phyloP scores from a whole-genome alignment of 2,113 vertebrate species.

The Ophiodon elongatus region DNA sequence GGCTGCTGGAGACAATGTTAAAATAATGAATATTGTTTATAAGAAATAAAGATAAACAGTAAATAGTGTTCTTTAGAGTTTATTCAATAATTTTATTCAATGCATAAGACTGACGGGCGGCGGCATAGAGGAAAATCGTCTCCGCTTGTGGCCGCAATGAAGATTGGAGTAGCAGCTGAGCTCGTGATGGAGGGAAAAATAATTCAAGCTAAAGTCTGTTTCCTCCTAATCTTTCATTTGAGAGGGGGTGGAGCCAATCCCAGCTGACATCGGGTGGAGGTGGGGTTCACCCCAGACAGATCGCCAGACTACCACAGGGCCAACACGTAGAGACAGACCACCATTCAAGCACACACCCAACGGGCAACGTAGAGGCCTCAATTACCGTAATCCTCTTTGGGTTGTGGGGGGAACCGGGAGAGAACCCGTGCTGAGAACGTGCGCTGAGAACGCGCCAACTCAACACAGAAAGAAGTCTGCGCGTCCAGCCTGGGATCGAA shows the following conservation, averaged over 20 bases:
- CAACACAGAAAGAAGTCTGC: too few species aligned
- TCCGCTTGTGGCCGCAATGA: neutral
- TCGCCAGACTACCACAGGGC: too few species aligned
- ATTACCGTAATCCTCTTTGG: too few species aligned
- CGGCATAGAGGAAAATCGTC: neutral
- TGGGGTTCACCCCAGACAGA: too few species aligned
- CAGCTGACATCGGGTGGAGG: neutral
- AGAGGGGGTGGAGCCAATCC: neutral
- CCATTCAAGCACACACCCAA: too few species aligned
- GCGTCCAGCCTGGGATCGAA: too few species aligned
- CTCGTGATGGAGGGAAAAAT: neutral
- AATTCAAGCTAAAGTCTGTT: too few species aligned
- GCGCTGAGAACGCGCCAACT: too few species aligned
- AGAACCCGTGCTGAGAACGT: too few species aligned
- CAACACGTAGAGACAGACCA: too few species aligned
- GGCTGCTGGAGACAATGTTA: neutral
- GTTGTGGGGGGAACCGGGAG: too few species aligned
- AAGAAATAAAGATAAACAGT: slow-evolving; percentile 24
- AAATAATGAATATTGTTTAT: slow-evolving; percentile 26
- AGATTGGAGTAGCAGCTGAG: neutral
- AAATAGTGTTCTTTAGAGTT: neutral
- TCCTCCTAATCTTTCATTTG: neutral
- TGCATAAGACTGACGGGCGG: neutral
- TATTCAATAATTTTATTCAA: neutral
- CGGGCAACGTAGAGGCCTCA: too few species aligned